Base-by-base conservation (phyloP, 92 coral and sea anemone species). In the Galaxea fascicularis region DNA sequence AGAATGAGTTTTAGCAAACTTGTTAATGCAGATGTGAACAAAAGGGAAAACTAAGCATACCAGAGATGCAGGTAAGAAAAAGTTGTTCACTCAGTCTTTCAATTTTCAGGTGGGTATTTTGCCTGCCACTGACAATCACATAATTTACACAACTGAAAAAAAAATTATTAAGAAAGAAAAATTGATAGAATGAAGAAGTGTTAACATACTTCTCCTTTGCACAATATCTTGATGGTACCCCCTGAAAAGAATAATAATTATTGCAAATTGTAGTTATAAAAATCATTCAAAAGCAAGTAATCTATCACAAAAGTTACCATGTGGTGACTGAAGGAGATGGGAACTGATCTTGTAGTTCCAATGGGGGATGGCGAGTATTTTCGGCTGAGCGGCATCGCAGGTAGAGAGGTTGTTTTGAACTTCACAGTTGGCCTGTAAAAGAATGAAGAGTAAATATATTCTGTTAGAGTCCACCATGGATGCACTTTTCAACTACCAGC, bases 341-440 rank as follows among this genome's bases (percentile, higher is more conserved):
- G 93, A 17, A 92, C 90, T 20, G 93, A 82, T 87, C 90, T 89
- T 73, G 90, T 71, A 25, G 93, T 94, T 47, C 95, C 95, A 46
- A 45, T 74, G 13, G 88, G 91, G 65, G 92, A 83, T 15, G 90
- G 95, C 5, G 92, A 67, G 84, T 92, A 94, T 78, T 77, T 92
- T 47, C 82, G 72, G 73, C 93, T 86, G 51, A 94, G 76, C 1
- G 93, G 82, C 98, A 94, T 94, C 47, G 95, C 95, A 24, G 98
- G 98, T 10, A 94, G 72, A 17, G 93, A 86, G 0, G 95, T 86
- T 24, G 93, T 92, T 88, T 84, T 94, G 85, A 94, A 94, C 84
- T 70, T 63, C 62, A 90, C 85, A n/a, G 97, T 91, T 29, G 95
- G 97, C 18, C 97, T 93, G 76, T 29, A 46, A n/a, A 17, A 13